Conservation (phyloP, 2,113 vertebrate species). For the Tyrannus savana region DNA sequence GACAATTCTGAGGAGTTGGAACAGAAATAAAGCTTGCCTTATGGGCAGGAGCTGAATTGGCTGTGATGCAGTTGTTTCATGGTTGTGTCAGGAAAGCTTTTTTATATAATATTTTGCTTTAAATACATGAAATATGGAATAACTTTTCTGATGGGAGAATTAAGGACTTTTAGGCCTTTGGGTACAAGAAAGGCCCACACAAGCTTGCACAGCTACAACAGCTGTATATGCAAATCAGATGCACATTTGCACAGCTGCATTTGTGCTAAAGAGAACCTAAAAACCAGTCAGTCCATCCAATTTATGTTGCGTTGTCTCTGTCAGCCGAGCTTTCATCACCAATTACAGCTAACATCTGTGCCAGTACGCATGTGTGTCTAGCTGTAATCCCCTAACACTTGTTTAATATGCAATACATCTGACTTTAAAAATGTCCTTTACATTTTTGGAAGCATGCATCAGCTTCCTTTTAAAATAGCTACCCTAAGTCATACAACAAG, state of each 20-base stretch:
- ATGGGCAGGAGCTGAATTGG: not conserved
- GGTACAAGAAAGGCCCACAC: not conserved
- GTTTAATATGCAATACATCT: not conserved
- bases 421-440: not conserved
- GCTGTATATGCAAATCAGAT: not conserved
- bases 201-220: not conserved
- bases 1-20: not conserved
- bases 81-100: not conserved
- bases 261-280: not conserved
- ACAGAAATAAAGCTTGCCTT: not conserved
- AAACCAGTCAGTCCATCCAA: not conserved
- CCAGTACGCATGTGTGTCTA: not conserved
- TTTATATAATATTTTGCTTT: not conserved
- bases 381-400: not conserved
- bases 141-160: not conserved
- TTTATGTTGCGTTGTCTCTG: not conserved
- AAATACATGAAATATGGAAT: not conserved
- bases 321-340: conserved; percentile 18
- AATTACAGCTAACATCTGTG: not conserved
- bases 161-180: not conserved
- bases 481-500: not conserved
- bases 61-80: not conserved
- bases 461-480: not conserved
- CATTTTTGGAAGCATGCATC: conserved; percentile 20
- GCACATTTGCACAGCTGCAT: not conserved